Evolutionary conservation across 2,888 invertebrate species (phyloP), one percentile per base, ranked within the genome.

Genomic region (Eupithecia subfuscata): DNA sequence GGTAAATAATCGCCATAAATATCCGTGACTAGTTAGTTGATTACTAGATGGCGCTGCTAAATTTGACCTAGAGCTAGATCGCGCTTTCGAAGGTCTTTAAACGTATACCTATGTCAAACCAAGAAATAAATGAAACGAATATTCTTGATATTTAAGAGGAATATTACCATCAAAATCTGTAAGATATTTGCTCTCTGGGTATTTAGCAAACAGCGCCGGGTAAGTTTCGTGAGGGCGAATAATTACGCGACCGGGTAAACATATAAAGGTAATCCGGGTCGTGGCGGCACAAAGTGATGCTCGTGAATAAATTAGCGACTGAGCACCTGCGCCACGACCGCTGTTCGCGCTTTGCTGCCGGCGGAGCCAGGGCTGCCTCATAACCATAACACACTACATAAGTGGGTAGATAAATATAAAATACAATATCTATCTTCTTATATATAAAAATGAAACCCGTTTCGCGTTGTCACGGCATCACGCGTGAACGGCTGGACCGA

Each of bases 221-320:
- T 87, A 92, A 93, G 92, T 93, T 93, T 91, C 91, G 91, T 91
- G 92, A 90, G 93, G 91, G 91, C 89, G 94, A 92, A 93, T 93
- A 94, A 94, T 94, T 94, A 94, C 92, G 92, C 90, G 91, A 90
- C 89, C 91, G 92, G 90, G 93, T 92, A 94, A 94, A 94, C 93
- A 94, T 91, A 93, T 93, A 92, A 93, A 93, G 93, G 93, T 94
- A 94, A 94, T 93, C 94, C 94, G 92, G 92, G 92, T 89, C 91
- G 93, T 91, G 92, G 92, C 89, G 92, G 91, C 93, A 93, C 92
- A 93, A 93, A 94, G 93, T 93, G 94, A 93, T 93, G 91, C 91
- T 89, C 91, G 90, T 91, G 93, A 93, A 93, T 93, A 91, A 92
- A 93, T 92, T 91, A 92, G 89, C 89, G 88, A 79, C 82, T 80